Base-by-base conservation (phyloP, 2,888 invertebrate genomes). In the Ceramica pisi region DNA sequence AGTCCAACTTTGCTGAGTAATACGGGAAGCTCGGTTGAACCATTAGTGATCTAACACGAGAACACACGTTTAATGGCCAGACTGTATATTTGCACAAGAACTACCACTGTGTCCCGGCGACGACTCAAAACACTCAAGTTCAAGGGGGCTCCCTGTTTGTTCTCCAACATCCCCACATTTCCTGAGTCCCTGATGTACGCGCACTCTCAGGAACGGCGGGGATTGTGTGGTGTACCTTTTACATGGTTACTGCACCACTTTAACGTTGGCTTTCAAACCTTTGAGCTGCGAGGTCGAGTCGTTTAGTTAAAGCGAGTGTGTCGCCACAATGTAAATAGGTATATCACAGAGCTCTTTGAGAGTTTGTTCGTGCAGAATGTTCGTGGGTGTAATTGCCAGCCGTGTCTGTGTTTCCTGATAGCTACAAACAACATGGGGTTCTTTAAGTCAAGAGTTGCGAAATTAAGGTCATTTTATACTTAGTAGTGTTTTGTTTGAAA, bases 141-240 rank as follows among this genome's bases (percentile, higher is more conserved):
- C 44, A 38, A 53, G n/a, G 5, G 23, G 23, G 16, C 26, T 51
- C 26, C 38, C 16, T 14, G 16, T n/a, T 8, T 38, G 67, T 26
- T 31, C 16, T 12, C 5, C 1, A 46, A 50, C 19, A 19, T 50
- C 10, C 12, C 10, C 10, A 50, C 50, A 56, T 38, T 56, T 50
- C 55, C 70, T 31, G 23, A 26, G 23, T 26, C 50, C 48, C 70
- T 46, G 19, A 31, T 26, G 26, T 1, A 50, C 21, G 19, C 78
- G 56, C 75, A 71, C 78, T 71, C 31, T 51, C 61, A 71, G 38
- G 14, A 78, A 21, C 7, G n/a, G 14, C 38, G n/a, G 12, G 31
- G 41, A 31, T 62, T 78, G n/a, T n/a, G n/a, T n/a, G n/a, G n/a
- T 23, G 16, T 46, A 75, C 38, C 44, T 48, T 23, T 62, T 14